Evolutionary conservation across 2,888 invertebrate genomes (phyloP).

Genomic region (Alsophila aescularia): DNA sequence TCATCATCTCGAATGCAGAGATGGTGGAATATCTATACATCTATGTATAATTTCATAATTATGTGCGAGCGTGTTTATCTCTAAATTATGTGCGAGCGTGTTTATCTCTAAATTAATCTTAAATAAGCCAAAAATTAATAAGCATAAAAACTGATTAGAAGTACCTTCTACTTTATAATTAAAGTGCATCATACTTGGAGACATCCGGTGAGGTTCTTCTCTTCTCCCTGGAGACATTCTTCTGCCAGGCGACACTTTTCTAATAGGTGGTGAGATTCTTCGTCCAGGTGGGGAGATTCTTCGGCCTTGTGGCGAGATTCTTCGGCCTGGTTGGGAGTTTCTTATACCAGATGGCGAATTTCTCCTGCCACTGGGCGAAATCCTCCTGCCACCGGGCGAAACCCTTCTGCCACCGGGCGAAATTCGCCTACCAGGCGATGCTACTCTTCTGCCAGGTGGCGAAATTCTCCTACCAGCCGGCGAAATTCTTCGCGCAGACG

Average conservation of each 20-base stretch:
- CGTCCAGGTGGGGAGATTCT: conserved; percentile 31
- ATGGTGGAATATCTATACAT: too few relatives aligned
- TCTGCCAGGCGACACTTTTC: conserved; percentile 36
- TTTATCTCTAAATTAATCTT: background rate
- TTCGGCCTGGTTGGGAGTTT: conserved; percentile 33
- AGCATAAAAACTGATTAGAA: background rate
- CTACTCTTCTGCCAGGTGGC: conserved; percentile 37
- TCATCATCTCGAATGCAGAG: too few relatives aligned
- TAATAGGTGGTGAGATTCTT: conserved; percentile 28
- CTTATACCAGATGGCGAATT: conserved; percentile 37
- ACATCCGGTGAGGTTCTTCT: conserved; percentile 32
- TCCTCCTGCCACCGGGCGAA: conserved; percentile 21
- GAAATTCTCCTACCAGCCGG: conserved; percentile 37
- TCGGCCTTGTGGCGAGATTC: conserved; percentile 25
- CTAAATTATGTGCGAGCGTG: too few relatives aligned
- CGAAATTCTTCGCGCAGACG: conserved; percentile 24
- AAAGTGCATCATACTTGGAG: conserved; percentile 37
- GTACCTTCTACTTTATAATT: conserved; percentile 29
- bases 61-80: too few relatives aligned
- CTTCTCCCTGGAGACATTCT: conserved; percentile 34
- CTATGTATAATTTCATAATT: too few relatives aligned
- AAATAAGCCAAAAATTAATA: background rate
- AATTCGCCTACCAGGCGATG: conserved; percentile 37
- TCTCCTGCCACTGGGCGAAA: conserved; percentile 38
- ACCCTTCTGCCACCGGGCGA: conserved; percentile 21